Evolutionary conservation across 2,888 invertebrate genomes (phyloP).

Genomic region (Herminia tarsipennalis): DNA sequence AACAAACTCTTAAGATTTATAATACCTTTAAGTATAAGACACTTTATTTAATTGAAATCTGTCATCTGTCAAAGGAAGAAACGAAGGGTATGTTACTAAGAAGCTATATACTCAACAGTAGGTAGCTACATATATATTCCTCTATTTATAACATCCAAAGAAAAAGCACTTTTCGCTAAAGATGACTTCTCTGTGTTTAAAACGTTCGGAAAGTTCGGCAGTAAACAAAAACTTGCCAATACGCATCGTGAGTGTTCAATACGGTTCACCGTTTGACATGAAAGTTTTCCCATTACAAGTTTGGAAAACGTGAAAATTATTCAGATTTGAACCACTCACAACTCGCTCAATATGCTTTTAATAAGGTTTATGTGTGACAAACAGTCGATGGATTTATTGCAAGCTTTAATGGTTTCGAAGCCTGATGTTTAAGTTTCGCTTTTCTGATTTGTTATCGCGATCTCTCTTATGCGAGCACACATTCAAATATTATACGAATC

Average conservation of each 20-base stretch:
- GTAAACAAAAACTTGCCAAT: constrained; percentile 65
- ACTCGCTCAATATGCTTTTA: constrained; percentile 45
- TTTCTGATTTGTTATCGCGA: too few relatives aligned
- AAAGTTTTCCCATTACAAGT: constrained; percentile 76
- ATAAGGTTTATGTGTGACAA: constrained; percentile 45
- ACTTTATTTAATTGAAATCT: too few relatives aligned
- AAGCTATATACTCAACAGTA: too few relatives aligned
- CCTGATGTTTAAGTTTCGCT: too few relatives aligned
- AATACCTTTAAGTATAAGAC: too few relatives aligned
- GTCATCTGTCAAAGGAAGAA: too few relatives aligned
- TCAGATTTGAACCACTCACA: constrained; percentile 47
- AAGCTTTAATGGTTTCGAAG: too few relatives aligned
- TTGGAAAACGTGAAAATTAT: constrained; percentile 66
- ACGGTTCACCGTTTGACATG: constrained; percentile 57
- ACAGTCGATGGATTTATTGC: constrained; percentile 5
- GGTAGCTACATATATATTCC: too few relatives aligned
- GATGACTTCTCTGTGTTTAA: constrained; percentile 19
- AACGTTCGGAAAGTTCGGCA: constrained; percentile 34
- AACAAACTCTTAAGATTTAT: too few relatives aligned
- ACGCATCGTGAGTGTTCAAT: constrained; percentile 42
- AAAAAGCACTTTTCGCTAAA: constrained; percentile 19
- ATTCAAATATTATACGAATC: too few relatives aligned
- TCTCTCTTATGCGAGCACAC: too few relatives aligned
- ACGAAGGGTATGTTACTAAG: too few relatives aligned
- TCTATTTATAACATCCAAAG: constrained; percentile 2